These are phyloP conservation scores for Drosophila emarginata DNA, from an alignment of 2,888 invertebrate species.

Conservation along the genomic window DNA sequence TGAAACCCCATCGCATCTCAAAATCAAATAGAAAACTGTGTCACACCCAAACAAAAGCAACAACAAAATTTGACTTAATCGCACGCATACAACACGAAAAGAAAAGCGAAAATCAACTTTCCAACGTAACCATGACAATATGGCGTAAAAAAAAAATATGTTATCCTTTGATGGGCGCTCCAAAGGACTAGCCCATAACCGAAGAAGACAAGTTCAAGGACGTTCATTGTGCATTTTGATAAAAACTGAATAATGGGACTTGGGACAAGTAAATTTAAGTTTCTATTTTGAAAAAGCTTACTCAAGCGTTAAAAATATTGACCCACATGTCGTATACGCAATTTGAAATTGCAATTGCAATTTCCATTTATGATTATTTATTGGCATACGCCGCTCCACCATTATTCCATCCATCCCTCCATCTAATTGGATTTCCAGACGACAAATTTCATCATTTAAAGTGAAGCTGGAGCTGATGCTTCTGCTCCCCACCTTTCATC, in stretches of 20 bases:
- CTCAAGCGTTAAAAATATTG: conserved; percentile 35
- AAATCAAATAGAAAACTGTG: conserved; percentile 55
- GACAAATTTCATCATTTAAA: conserved; percentile 43
- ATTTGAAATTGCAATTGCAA: conserved; percentile 26
- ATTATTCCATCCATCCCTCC: not conserved
- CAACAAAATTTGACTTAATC: conserved; percentile 32
- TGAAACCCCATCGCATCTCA: conserved; percentile 42
- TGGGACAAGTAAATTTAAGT: not conserved
- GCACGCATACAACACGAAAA: conserved; percentile 53
- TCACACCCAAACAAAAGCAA: conserved; percentile 60
- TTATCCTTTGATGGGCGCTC: conserved; percentile 60
- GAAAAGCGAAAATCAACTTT: conserved; percentile 15
- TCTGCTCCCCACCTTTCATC: conserved; percentile 11
- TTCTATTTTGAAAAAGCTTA: conserved; percentile 20
- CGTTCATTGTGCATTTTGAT: conserved; percentile 50
- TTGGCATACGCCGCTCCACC: not conserved
- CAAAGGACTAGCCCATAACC: conserved; percentile 37
- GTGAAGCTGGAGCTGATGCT: not conserved
- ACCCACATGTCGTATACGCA: conserved; percentile 55
- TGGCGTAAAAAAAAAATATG: conserved; percentile 38
- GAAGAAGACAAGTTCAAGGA: conserved; percentile 74
- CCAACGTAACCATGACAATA: conserved; percentile 61
- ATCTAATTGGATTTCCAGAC: conserved; percentile 60
- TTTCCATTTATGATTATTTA: conserved; percentile 13
- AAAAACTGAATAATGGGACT: not conserved